Evolutionary conservation across 2,113 vertebrate species (phyloP), one percentile per base, ranked within the genome.

Genomic region (Megalops atlanticus): DNA sequence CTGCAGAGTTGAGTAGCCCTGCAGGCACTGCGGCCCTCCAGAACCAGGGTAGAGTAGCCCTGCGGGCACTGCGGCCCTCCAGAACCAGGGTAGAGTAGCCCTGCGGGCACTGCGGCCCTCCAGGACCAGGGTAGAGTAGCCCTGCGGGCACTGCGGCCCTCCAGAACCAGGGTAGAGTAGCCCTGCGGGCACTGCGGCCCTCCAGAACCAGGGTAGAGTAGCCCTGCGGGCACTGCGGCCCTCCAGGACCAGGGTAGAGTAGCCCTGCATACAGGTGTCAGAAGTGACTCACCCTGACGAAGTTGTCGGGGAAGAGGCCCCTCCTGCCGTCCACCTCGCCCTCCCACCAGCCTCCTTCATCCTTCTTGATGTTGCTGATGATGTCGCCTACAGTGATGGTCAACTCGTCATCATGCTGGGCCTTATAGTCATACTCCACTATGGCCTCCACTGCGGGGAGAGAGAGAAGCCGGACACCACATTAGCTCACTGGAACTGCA

Each of bases 251-350:
- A 64, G 4, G 54, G 16, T 27, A 31, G 54, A 24, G 3, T 24
- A 64, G 52, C 52, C 15, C 64, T 27, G 58, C 1, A 36, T 69
- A 68, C 39, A 43, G 12, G n/a, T 2, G 27, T 38, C 33, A 75
- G 38, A 73, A 68, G 18, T 90, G 93, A 96, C 97, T 98, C 95
- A 99, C 98, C 96, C 97, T 95, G 92, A 99, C 97, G 90, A 99
- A 99, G 95, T 99, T 99, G 94, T 99, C 98, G 78, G 98, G 98
- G 92, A 99, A 99, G 86, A 99, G 94, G 89, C 98, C 98, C 95
- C 97, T 96, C 89, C 97, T 96, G 92, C 97, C 97, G 71, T 95
- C 96, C 92, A 98, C 94, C 95, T 99, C 97, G 79, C 98, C 98
- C 91, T 98, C 97, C 98, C 98, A 99, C 97, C 98, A 99, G 86